These are phyloP conservation scores for Acheta domesticus DNA, from an alignment of 2,888 invertebrate genomes.

Conservation along the genomic window DNA sequence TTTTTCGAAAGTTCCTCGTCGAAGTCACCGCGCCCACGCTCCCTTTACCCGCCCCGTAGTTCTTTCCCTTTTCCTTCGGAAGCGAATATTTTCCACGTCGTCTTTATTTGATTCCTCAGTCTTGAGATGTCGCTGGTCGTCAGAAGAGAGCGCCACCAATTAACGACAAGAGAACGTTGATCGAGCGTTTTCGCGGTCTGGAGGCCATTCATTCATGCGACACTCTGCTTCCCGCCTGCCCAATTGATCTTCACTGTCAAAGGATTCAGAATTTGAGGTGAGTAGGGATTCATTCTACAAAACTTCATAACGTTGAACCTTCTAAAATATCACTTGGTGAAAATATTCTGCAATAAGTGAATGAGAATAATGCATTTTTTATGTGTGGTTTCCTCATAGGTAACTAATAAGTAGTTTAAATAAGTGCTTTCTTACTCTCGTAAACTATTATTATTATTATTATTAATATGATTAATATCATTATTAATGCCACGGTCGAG, in stretches of 20 bases:
- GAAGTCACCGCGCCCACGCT: neutral
- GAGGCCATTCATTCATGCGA: neutral
- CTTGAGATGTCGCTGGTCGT: neutral
- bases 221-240: neutral
- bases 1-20: neutral
- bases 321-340: too few relatives aligned
- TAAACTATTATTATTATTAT: too few relatives aligned
- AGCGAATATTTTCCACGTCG: slow-evolving; percentile 3
- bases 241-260: neutral
- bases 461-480: too few relatives aligned
- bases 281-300: too few relatives aligned
- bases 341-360: too few relatives aligned
- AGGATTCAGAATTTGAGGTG: neutral
- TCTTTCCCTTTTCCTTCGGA: neutral
- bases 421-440: too few relatives aligned
- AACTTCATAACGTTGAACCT: too few relatives aligned
- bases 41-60: neutral
- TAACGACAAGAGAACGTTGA: neutral
- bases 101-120: neutral
- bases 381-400: too few relatives aligned
- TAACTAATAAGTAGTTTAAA: too few relatives aligned
- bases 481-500: too few relatives aligned
- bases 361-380: too few relatives aligned
- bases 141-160: neutral
- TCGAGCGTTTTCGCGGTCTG: neutral